These are phyloP conservation scores for Climacteris rufus DNA, from an alignment of 2,113 vertebrate species.

Conservation along the genomic window DNA sequence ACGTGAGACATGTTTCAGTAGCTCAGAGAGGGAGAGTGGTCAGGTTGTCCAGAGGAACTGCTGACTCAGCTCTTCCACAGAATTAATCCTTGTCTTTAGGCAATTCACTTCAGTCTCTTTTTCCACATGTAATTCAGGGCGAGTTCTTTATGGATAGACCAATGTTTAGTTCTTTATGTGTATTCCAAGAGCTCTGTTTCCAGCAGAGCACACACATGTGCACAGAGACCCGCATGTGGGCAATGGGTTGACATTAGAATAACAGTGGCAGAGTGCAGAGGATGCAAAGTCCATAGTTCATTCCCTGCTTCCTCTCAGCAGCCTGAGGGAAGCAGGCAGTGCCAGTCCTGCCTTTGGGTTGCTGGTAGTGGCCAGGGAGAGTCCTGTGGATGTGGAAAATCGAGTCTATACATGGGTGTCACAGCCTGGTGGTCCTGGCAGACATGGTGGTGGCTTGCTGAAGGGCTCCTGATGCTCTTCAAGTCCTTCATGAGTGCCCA, in stretches of 20 bases:
- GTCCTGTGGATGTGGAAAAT: neutral
- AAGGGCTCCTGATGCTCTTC: neutral
- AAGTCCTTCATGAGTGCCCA: neutral
- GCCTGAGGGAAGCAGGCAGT: neutral
- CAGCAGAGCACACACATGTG: neutral
- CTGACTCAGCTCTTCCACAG: neutral
- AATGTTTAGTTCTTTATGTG: neutral
- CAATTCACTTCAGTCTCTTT: neutral
- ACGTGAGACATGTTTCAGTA: neutral
- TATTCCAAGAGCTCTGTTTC: neutral
- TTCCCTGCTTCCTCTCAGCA: neutral
- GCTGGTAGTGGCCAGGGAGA: neutral
- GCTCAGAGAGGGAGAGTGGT: neutral
- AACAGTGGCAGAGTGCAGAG: neutral
- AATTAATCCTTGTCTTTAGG: neutral
- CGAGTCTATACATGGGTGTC: fast-evolving
- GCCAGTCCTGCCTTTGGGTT: neutral
- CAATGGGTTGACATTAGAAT: neutral
- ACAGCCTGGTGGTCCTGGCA: neutral
- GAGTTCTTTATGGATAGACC: neutral
- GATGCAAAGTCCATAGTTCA: neutral
- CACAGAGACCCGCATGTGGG: neutral
- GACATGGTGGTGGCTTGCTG: neutral
- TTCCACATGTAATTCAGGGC: neutral
- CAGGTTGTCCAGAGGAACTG: neutral